phyloP scores from a whole-genome alignment of 1,140 invertebrate genomes.

The Zaprionus gabonicus region DNA sequence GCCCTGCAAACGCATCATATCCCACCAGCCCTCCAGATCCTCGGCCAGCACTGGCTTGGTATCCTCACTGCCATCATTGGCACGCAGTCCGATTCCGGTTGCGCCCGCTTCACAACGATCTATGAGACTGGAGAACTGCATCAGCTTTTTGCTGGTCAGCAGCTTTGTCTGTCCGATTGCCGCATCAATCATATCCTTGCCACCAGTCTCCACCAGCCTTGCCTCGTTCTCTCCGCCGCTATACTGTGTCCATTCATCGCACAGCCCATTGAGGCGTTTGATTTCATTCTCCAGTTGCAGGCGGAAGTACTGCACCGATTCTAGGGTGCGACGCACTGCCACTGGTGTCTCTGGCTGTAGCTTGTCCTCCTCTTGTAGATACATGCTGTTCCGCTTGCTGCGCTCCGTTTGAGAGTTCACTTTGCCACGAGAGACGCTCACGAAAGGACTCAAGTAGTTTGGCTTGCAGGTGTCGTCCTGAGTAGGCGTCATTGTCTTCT shows the following conservation, averaged over 20 bases:
- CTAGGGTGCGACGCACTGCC: slow-evolving; percentile 82
- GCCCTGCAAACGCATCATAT: slow-evolving; percentile 89
- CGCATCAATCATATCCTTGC: slow-evolving; percentile 87
- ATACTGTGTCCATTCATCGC: slow-evolving; percentile 85
- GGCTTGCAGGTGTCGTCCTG: slow-evolving; percentile 22
- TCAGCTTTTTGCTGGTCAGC: slow-evolving; percentile 88
- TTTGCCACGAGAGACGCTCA: slow-evolving; percentile 84
- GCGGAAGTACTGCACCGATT: slow-evolving; percentile 86
- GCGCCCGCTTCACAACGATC: slow-evolving; percentile 86
- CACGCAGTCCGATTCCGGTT: slow-evolving; percentile 26
- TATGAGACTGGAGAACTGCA: slow-evolving; percentile 88
- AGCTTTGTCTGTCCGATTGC: slow-evolving; percentile 89
- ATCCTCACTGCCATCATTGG: slow-evolving; percentile 84
- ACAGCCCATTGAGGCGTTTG: slow-evolving; percentile 83
- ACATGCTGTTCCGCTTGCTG: slow-evolving; percentile 81
- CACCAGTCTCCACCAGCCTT: slow-evolving; percentile 58
- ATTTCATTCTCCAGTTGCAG: slow-evolving; percentile 85
- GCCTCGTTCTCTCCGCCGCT: slow-evolving; percentile 59
- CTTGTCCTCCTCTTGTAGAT: slow-evolving; percentile 31
- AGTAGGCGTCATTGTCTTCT: slow-evolving; percentile 35
- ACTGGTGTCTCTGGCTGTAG: slow-evolving; percentile 25
- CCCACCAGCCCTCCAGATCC: slow-evolving; percentile 92
- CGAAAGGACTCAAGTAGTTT: slow-evolving; percentile 80
- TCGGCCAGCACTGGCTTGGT: slow-evolving; percentile 86
- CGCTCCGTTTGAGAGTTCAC: slow-evolving; percentile 84